Evolutionary conservation across 64 coral and sea anemone genomes (phyloP).

Genomic region (Acropora tenuis): DNA sequence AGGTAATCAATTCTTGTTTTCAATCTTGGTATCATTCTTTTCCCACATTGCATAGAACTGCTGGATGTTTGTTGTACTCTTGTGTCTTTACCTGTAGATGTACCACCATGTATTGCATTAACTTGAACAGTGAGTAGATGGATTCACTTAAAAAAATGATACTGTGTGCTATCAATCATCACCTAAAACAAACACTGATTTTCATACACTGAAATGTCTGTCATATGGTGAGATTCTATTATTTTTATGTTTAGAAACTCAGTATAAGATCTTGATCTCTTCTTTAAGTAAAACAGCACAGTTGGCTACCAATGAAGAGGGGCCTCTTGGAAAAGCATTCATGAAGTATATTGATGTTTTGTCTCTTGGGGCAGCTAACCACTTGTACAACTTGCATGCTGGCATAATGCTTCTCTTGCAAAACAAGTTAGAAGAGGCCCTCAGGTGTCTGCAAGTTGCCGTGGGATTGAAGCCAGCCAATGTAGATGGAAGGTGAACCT

Average conservation of each 20-base stretch:
- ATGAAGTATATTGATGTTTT: slow-evolving; percentile 93
- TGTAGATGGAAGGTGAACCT: slow-evolving; percentile 77
- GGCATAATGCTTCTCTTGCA: slow-evolving; percentile 88
- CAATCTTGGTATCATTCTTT: no score
- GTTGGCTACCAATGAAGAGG: slow-evolving; percentile 77
- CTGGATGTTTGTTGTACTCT: no score
- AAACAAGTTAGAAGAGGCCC: slow-evolving; percentile 84
- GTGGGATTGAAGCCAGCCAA: slow-evolving; percentile 85
- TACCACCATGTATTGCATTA: no score
- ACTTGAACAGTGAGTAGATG: no score
- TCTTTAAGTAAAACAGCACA: slow-evolving; percentile 69
- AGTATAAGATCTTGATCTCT: not conserved
- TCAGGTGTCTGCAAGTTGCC: slow-evolving; percentile 73
- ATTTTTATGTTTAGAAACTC: not conserved
- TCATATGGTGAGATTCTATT: no score
- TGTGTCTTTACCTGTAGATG: no score
- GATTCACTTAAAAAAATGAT: no score
- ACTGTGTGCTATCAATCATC: no score
- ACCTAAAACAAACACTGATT: no score
- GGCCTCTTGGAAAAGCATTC: slow-evolving; percentile 86
- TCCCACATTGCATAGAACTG: no score
- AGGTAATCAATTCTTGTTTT: no score
- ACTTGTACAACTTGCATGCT: slow-evolving; percentile 93
- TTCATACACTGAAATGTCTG: no score
- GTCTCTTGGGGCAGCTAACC: slow-evolving; percentile 70